Evolutionary conservation across 37 sponge, comb jelly and placozoan species (phyloP), one percentile per base, ranked within the genome.

Genomic region (Hormiphora californensis): DNA sequence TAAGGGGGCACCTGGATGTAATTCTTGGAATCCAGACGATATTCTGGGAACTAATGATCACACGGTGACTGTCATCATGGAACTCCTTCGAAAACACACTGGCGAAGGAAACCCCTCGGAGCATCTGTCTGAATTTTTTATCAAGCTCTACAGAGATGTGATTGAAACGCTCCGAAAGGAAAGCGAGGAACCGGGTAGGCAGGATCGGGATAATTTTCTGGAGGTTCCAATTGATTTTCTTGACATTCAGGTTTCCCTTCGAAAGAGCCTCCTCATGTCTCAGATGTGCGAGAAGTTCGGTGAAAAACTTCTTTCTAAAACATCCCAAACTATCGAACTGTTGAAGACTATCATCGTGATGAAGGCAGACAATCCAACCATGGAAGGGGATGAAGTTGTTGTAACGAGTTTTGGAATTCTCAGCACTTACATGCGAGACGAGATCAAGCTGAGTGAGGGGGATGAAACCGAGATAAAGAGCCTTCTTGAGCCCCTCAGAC

Each of bases 401-500:
- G 21, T 41, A 28, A 27, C 43, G 4, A 73, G 81, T 40, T 73
- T 73, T 73, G 81, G 81, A 17, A 73, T 73, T 32, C 38, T 73
- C 28, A 73, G 81, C 81, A 73, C 81, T 3, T 73, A 73, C 81
- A 27, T 73, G 44, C 81, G 81, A 9, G 81, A 73, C 23, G 81
- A 73, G 43, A 73, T 73, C 40, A 33, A 39, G 28, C 44, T 73
- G 19, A 27, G 46, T 11, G 44, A 39, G 25, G 35, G 17, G 0
- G 81, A 73, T 73, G 46, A 73, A 21, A 40, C 41, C 43, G 81
- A 73, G 23, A 73, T 73, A 5, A 73, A 73, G 43, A 43, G 46
- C 3, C 44, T 73, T 7, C 9, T 73, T 8, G 46, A 40, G 21
- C 81, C 81, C 3, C 23, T 73, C 0, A 40, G 8, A 8, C 3